These are phyloP conservation scores for Mandrillus leucophaeus DNA, from an alignment of 2,113 vertebrate genomes.

Conservation along the genomic window DNA sequence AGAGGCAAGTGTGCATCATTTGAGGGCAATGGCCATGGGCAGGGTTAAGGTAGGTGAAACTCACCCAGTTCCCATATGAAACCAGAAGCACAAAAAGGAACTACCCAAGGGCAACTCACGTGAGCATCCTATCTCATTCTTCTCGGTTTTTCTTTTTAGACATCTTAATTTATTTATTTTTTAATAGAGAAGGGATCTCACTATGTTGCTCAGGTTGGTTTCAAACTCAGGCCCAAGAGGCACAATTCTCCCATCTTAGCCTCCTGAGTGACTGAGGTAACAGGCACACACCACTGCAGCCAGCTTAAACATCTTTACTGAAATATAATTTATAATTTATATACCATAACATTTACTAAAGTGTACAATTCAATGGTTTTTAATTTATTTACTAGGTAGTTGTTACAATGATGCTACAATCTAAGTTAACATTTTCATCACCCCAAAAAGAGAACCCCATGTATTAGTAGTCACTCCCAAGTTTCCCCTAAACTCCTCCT, in stretches of 20 bases:
- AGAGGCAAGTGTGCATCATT: background rate
- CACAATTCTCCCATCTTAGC: background rate
- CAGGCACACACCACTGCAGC: background rate
- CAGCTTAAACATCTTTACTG: background rate
- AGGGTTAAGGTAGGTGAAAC: conserved; percentile 64
- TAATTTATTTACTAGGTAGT: background rate
- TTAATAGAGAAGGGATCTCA: background rate
- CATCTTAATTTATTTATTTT: background rate
- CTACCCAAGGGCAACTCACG: background rate
- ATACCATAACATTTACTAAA: background rate
- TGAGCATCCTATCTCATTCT: background rate
- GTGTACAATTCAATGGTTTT: background rate
- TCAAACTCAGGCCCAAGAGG: too few species aligned
- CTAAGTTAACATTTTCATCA: background rate
- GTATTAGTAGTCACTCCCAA: background rate
- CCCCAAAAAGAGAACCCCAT: background rate
- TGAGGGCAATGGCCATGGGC: conserved; percentile 18
- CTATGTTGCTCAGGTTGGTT: background rate
- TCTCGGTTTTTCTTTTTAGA: background rate
- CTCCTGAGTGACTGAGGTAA: background rate
- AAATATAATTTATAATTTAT: background rate
- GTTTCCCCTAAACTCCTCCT: too few species aligned
- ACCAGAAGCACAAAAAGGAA: conserved; percentile 71
- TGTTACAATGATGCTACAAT: background rate
- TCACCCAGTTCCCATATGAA: conserved; percentile 57